These are phyloP conservation scores for Luperina nickerlii DNA, from an alignment of 2,888 invertebrate genomes.

Conservation along the genomic window DNA sequence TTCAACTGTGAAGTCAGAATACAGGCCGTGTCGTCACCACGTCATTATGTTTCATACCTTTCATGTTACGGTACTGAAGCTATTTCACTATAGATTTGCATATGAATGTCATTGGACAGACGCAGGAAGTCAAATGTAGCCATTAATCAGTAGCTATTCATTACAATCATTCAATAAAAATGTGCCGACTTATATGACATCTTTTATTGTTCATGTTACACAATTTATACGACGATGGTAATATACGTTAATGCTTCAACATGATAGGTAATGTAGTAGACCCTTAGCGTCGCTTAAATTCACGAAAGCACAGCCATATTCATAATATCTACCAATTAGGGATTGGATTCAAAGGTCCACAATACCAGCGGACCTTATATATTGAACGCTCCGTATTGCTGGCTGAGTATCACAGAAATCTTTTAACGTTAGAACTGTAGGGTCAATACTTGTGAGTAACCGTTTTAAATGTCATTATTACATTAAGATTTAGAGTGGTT, in stretches of 20 bases:
- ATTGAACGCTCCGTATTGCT: conserved; percentile 46
- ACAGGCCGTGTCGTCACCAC: conserved; percentile 69
- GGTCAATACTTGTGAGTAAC: conserved; percentile 43
- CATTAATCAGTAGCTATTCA: conserved; percentile 57
- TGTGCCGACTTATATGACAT: conserved; percentile 42
- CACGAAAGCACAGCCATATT: conserved; percentile 54
- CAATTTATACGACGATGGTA: conserved; percentile 55
- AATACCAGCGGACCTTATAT: conserved; percentile 29
- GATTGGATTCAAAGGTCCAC: conserved; percentile 42
- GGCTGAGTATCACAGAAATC: conserved; percentile 38
- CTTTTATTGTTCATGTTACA: conserved; percentile 48
- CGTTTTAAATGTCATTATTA: conserved; percentile 59
- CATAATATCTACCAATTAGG: conserved; percentile 60
- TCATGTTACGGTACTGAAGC: conserved; percentile 68
- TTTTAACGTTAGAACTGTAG: conserved; percentile 27
- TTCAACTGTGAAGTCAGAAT: conserved; percentile 56
- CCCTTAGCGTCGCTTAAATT: conserved; percentile 47
- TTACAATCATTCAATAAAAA: conserved; percentile 54
- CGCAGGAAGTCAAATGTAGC: conserved; percentile 64
- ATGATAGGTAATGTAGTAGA: conserved; percentile 56
- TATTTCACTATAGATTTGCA: conserved; percentile 73
- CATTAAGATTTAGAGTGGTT: conserved; percentile 66
- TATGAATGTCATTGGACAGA: conserved; percentile 69
- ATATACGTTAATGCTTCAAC: conserved; percentile 51
- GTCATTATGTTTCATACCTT: conserved; percentile 73